Base-by-base conservation (phyloP, 1,140 invertebrate species). In the Calosoma granatense region DNA sequence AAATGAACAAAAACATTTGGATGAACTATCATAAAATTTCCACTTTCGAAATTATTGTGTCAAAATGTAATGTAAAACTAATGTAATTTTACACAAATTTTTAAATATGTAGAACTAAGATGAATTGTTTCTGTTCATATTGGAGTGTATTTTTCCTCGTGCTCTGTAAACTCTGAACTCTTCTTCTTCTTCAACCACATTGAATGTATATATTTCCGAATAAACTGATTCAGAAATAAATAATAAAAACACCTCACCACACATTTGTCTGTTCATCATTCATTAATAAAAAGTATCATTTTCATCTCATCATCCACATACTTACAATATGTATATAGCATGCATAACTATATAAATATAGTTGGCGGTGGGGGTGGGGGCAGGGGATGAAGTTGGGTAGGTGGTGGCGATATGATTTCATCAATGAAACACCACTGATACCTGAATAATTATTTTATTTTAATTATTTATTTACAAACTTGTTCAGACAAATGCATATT, bases 121-220 rank as follows among this genome's bases (percentile, higher is more conserved):
- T 47, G 9, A 47, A n/a, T n/a, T n/a, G n/a, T n/a, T n/a, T n/a
- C n/a, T n/a, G n/a, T n/a, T 11, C 17, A 11, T 17, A 47, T 47
- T 17, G 6, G 41, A 47, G 17, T 47, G 41, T 47, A 47, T 11
- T n/a, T n/a, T n/a, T n/a, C n/a, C n/a, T n/a, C n/a, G n/a, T n/a
- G n/a, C n/a, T n/a, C n/a, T n/a, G n/a, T n/a, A n/a, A 11, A 12
- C 4, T 47, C 15, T 47, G 41, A 12, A 17, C 6, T 12, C 15
- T 12, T 12, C 17, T 47, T 36, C 9, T 47, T 47, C 6, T 47
- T 17, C 9, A 11, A 12, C 17, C 17, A 17, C 9, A 47, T 47
- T 47, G 17, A 9, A 47, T 47, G 41, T 47, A 47, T 47, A 47
- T 47, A 47, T 47, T 47, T 47, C 41, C 17, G 41, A 47, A 47